These are phyloP conservation scores for Haemorhous mexicanus DNA, from an alignment of 2,113 vertebrate species.

Conservation along the genomic window DNA sequence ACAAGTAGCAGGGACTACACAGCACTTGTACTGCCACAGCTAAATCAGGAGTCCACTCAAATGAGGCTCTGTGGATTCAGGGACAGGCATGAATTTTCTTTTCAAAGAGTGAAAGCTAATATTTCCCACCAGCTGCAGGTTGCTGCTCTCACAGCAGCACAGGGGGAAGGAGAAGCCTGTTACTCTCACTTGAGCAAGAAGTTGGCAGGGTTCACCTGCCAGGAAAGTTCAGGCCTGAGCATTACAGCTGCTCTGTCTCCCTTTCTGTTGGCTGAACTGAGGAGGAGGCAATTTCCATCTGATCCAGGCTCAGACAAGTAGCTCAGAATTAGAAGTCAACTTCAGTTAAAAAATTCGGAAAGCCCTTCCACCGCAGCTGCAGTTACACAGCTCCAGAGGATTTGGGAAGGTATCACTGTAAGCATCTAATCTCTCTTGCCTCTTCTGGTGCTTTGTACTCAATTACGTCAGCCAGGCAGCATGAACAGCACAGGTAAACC, in stretches of 20 bases:
- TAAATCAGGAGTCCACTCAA: neutral
- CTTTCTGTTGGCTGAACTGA: neutral
- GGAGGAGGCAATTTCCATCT: neutral
- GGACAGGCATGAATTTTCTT: neutral
- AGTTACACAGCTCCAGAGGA: neutral
- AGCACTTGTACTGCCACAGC: neutral
- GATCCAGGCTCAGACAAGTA: neutral
- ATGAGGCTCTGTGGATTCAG: accelerated
- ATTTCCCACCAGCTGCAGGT: neutral
- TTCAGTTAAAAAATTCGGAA: neutral
- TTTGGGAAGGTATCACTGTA: neutral
- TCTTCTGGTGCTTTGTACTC: neutral
- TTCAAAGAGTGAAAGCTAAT: neutral
- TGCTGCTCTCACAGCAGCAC: neutral
- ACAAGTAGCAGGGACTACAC: neutral
- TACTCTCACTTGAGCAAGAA: neutral
- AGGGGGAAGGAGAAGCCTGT: neutral
- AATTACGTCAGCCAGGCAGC: neutral
- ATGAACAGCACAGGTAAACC: conserved; percentile 2
- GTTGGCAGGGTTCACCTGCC: neutral
- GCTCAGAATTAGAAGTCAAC: neutral
- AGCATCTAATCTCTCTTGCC: neutral
- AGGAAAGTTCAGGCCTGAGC: neutral
- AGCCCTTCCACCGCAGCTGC: neutral
- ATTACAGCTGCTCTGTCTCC: neutral